Evolutionary conservation across 2,888 invertebrate genomes (phyloP), one percentile per base, ranked within the genome.

Genomic region (Isotomurus palustris): DNA sequence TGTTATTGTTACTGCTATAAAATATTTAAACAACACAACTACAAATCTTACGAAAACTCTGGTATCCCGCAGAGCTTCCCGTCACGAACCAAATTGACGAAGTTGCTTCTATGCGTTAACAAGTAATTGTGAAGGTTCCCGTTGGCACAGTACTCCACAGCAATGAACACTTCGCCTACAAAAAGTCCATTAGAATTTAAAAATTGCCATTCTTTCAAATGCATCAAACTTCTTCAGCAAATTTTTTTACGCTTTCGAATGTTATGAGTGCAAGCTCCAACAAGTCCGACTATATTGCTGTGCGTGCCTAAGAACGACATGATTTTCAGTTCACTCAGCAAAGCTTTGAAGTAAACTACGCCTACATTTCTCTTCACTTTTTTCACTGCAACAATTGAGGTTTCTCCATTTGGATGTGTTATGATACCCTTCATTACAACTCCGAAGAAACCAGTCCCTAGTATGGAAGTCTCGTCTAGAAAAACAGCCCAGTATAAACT

Each of bases 261-360:
- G 44, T 64, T 64, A 21, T 66, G 61, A 12, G 64, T 66, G 47
- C 66, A 66, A n/a, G 66, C 63, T 53, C 66, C 66, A 12, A 66
- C 56, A n/a, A 66, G 55, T 21, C 57, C 57, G 32, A 66, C 63
- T n/a, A 66, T 60, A 41, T 64, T 66, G 4, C 54, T 47, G 40
- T 66, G 62, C 24, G 54, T 66, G 35, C 60, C 66, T n/a, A 66
- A 58, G 21, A 56, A 62, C 2, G 58, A 60, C 64, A 66, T 64
- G 4, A 64, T 66, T 54, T 66, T 66, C 27, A 66, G 17, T 27
- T 66, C 66, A 10, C 59, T 56, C 2, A 66, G 50, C n/a, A 66
- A 29, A 3, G 66, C 66, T 48, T 66, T 62, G 38, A 66, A 66
- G 32, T 66, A 66, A 5, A 62, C 24, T 14, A 64, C 63, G 3